These are phyloP conservation scores for Urosaurus nigricauda DNA, from an alignment of 2,797 vertebrate genomes.

Conservation along the genomic window DNA sequence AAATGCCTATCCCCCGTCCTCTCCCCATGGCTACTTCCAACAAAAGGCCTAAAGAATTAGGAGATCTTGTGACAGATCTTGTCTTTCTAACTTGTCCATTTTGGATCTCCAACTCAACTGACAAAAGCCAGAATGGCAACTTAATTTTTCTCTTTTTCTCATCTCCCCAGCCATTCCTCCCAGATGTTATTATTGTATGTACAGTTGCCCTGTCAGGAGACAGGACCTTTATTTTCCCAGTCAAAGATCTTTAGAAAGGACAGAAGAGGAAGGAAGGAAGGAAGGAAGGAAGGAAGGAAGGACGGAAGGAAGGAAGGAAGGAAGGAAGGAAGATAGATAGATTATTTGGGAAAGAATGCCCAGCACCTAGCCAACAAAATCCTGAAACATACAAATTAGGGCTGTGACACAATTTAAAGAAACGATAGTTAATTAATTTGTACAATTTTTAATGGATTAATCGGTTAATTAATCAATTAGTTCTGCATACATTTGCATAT, in stretches of 20 bases:
- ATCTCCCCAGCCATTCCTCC: not conserved
- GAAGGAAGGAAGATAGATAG: constrained; percentile 43
- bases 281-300: constrained; percentile 15
- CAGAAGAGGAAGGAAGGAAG: constrained; percentile 26
- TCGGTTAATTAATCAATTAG: not conserved
- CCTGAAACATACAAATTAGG: constrained; percentile 11
- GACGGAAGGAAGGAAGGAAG: constrained; percentile 31
- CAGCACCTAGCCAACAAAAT: constrained; percentile 33
- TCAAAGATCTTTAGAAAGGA: constrained; percentile 61
- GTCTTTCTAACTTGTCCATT: not conserved
- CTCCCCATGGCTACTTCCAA: too few relatives aligned
- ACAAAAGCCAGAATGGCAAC: not conserved
- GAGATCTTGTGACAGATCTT: not conserved
- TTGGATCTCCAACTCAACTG: not conserved
- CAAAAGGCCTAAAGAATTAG: not conserved
- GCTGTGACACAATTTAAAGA: not conserved
- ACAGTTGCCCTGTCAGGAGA: constrained; percentile 74
- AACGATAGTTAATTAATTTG: not conserved
- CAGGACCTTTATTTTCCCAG: constrained; percentile 46
- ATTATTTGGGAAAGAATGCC: constrained; percentile 48
- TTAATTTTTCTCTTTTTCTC: constrained; percentile 49
- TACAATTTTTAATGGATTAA: constrained; percentile 6
- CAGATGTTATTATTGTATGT: constrained; percentile 65
- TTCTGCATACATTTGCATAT: not conserved
- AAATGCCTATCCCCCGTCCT: too few relatives aligned